A percentile compares a stretch with the other conserved stretches of the same genome.
Conservation (phyloP, 2,113 vertebrate genomes). For the Mesembrinibis cayennensis region DNA sequence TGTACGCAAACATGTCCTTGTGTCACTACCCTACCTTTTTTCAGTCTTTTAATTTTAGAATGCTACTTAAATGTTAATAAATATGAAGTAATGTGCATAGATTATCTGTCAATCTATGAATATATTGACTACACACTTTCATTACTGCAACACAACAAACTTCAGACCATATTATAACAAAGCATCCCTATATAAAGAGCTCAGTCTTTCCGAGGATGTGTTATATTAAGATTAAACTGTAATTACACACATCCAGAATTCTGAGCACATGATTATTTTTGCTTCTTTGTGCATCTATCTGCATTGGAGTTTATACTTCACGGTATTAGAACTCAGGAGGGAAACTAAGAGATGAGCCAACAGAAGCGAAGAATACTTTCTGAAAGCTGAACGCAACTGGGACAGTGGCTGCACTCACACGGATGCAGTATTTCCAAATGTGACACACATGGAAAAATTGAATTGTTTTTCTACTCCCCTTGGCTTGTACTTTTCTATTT, state of each 20-base stretch:
- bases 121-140: not conserved
- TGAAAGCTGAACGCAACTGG: not conserved
- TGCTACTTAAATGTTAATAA: not conserved
- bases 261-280: not conserved
- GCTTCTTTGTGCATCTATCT: not conserved
- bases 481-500: not conserved
- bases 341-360: not conserved
- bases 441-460: not conserved
- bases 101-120: not conserved
- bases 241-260: not conserved
- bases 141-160: not conserved
- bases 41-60: not conserved
- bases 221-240: not conserved
- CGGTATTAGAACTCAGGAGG: not conserved
- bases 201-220: not conserved
- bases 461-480: not conserved
- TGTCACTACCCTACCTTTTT: not conserved
- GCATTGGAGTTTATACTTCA: not conserved
- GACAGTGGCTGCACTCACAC: not conserved
- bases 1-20: not conserved
- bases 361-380: not conserved
- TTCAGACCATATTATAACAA: not conserved
- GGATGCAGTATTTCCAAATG: not conserved
- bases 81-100: not conserved
- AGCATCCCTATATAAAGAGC: not conserved